Percentiles rank a stretch among this genome's conserved stretches.
Conservation (phyloP, 2,113 vertebrate species). For the Macquaria ambigua region DNA sequence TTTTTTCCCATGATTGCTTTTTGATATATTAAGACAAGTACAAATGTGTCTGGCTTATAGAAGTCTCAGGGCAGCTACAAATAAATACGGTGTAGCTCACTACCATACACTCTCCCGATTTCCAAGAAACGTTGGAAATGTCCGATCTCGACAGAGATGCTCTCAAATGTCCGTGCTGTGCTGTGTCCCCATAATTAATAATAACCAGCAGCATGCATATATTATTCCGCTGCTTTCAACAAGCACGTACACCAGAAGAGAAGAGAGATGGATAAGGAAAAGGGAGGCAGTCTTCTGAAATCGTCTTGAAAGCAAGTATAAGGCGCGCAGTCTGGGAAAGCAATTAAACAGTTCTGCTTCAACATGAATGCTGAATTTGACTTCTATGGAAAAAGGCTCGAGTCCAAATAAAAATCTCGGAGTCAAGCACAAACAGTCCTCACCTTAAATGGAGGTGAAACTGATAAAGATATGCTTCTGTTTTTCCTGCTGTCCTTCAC, state of each 20-base stretch:
- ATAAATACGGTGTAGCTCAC: constrained; percentile 77
- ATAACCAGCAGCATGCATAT: constrained; percentile 73
- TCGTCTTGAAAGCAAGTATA: constrained; percentile 57
- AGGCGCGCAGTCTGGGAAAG: constrained; percentile 76
- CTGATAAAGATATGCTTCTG: constrained; percentile 38
- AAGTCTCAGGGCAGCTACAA: constrained; percentile 81
- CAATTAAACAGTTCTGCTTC: constrained; percentile 75
- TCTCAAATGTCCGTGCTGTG: constrained; percentile 67
- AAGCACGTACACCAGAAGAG: constrained; percentile 54
- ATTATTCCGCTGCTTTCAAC: constrained; percentile 78
- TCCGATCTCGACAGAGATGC: constrained; percentile 69
- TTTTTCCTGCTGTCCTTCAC: background rate
- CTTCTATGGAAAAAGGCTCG: constrained; percentile 69
- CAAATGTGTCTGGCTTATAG: constrained; percentile 79
- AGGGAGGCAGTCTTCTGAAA: constrained; percentile 67
- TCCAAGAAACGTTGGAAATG: constrained; percentile 79
- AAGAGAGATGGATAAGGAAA: constrained; percentile 68
- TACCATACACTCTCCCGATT: constrained; percentile 57
- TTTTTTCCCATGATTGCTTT: constrained; percentile 77
- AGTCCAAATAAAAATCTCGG: constrained; percentile 60
- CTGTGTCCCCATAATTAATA: constrained; percentile 76
- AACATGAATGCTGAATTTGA: constrained; percentile 67
- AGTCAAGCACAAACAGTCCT: constrained; percentile 49
- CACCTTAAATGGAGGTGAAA: constrained; percentile 54
- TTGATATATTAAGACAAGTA: constrained; percentile 83